Conservation (phyloP, 2,113 vertebrate genomes). For the Eira barbara region DNA sequence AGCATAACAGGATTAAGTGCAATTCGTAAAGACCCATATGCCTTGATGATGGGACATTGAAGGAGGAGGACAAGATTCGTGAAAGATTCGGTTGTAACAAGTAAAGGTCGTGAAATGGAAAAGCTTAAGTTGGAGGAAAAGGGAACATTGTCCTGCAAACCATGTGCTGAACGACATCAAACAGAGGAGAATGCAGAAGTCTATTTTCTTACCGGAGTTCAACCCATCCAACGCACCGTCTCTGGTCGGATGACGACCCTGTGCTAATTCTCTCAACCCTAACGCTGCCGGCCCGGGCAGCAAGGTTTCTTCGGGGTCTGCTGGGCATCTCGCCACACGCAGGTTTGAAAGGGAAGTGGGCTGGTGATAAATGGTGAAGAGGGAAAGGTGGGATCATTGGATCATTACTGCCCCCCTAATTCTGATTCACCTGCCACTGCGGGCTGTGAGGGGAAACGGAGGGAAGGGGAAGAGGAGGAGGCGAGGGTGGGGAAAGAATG, state of each 20-base stretch:
- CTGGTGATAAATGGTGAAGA: not conserved
- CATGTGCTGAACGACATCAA: not conserved
- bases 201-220: not conserved
- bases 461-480: not conserved
- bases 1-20: not conserved
- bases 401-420: not conserved
- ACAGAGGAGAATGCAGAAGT: not conserved
- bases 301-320: not conserved
- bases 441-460: not conserved
- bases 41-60: not conserved
- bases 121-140: not conserved
- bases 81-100: not conserved
- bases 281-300: not conserved
- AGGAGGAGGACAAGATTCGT: not conserved
- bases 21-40: not conserved
- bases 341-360: not conserved
- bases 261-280: not conserved
- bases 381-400: not conserved
- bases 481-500: not conserved
- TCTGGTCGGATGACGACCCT: not conserved
- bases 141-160: not conserved
- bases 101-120: not conserved
- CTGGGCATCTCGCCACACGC: not conserved
- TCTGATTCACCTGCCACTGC: constrained; percentile 18
- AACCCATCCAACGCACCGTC: not conserved